These are phyloP conservation scores for Drosophila neonasuta DNA, from an alignment of 2,888 invertebrate species.

Conservation along the genomic window DNA sequence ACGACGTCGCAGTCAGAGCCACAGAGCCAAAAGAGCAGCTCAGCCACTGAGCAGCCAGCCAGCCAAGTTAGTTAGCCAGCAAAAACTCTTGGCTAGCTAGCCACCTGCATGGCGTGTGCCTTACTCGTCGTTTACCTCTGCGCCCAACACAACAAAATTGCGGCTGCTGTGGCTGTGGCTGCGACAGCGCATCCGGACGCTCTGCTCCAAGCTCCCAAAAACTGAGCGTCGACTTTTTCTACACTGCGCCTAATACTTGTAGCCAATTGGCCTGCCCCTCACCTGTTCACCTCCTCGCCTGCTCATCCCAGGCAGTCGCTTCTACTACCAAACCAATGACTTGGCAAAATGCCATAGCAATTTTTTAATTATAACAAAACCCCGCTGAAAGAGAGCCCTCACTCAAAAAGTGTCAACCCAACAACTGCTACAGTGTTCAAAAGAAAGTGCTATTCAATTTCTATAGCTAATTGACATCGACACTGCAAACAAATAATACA, in stretches of 20 bases:
- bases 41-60: conserved; percentile 19
- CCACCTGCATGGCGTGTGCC: conserved; percentile 68
- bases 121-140: conserved; percentile 35
- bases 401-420: conserved; percentile 50
- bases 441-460: conserved; percentile 11
- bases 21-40: conserved; percentile 27
- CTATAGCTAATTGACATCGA: background rate
- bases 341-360: conserved; percentile 64
- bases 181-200: conserved; percentile 56
- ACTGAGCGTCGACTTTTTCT: conserved; percentile 46
- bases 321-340: conserved; percentile 50
- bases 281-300: conserved; percentile 1
- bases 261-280: conserved; percentile 31
- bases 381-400: conserved; percentile 45
- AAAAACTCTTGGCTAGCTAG: conserved; percentile 7
- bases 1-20: conserved; percentile 1
- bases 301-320: background rate
- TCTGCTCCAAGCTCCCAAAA: conserved; percentile 21
- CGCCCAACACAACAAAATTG: conserved; percentile 32
- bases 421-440: conserved; percentile 48
- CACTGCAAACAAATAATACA: conserved; percentile 6
- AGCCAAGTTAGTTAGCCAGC: conserved; percentile 8
- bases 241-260: conserved; percentile 68
- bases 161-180: background rate
- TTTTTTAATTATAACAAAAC: conserved; percentile 65